phyloP scores from a whole-genome alignment of 2,797 vertebrate species.

The Anabas testudineus region DNA sequence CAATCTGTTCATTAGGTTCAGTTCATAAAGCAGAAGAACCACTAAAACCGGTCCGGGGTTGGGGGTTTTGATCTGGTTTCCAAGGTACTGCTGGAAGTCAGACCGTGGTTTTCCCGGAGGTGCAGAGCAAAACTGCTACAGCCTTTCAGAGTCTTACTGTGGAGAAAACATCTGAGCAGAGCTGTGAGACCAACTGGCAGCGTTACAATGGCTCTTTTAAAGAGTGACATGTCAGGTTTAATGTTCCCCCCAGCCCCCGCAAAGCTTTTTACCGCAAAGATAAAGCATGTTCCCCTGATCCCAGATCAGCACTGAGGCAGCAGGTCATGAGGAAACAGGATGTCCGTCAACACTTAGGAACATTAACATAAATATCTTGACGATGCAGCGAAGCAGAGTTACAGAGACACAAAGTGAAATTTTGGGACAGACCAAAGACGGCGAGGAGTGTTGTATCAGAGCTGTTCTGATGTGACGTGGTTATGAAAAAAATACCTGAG shows the following conservation, averaged over 20 bases:
- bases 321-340: not conserved
- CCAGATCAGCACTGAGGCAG: too few species aligned
- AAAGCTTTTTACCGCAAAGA: not conserved
- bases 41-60: not conserved
- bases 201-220: slow-evolving; percentile 11
- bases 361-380: too few species aligned
- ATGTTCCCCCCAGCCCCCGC: not conserved
- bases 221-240: slow-evolving; percentile 34
- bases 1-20: not conserved
- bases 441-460: too few species aligned
- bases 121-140: not conserved
- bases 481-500: too few species aligned
- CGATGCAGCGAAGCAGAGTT: too few species aligned
- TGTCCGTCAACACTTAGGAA: not conserved
- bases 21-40: not conserved
- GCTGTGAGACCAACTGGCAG: slow-evolving; percentile 24
- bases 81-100: slow-evolving; percentile 8
- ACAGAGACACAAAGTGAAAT: too few species aligned
- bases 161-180: not conserved
- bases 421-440: too few species aligned
- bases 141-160: not conserved
- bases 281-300: slow-evolving; percentile 3
- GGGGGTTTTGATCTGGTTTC: slow-evolving; percentile 23
- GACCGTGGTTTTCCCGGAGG: slow-evolving; percentile 11
- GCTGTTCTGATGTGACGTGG: too few species aligned